These are phyloP conservation scores for Muntiacus muntjak DNA, from an alignment of 2,113 vertebrate species.

Conservation along the genomic window DNA sequence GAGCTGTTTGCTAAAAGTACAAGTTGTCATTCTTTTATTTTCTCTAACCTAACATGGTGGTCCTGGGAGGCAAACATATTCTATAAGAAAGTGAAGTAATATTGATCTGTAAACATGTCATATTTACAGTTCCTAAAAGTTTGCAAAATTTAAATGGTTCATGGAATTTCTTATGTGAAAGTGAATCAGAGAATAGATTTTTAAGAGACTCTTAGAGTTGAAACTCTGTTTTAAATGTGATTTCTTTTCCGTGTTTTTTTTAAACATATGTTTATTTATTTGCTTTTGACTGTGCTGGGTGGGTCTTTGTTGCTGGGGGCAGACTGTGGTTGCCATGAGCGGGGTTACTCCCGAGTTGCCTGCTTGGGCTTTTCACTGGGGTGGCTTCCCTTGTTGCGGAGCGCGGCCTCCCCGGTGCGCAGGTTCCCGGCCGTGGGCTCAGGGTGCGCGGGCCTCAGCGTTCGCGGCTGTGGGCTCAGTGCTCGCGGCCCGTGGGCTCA, in stretches of 20 bases:
- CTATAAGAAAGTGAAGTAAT: background rate
- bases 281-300: background rate
- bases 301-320: background rate
- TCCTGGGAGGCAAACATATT: background rate
- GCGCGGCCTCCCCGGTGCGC: fast-evolving
- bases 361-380: background rate
- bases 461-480: no score
- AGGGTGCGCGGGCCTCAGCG: no score
- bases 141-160: background rate
- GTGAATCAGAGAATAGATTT: background rate
- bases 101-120: background rate
- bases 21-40: background rate
- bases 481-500: no score
- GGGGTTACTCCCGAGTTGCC: background rate
- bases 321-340: background rate
- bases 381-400: background rate
- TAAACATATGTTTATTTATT: background rate
- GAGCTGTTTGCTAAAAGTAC: background rate
- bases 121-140: background rate
- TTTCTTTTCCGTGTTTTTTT: background rate
- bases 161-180: background rate
- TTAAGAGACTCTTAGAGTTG: background rate
- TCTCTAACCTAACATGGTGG: background rate
- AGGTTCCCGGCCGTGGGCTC: background rate
- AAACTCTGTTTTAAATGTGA: background rate